phyloP scores from a whole-genome alignment of 2,113 vertebrate species.

The Arizona elegans region DNA sequence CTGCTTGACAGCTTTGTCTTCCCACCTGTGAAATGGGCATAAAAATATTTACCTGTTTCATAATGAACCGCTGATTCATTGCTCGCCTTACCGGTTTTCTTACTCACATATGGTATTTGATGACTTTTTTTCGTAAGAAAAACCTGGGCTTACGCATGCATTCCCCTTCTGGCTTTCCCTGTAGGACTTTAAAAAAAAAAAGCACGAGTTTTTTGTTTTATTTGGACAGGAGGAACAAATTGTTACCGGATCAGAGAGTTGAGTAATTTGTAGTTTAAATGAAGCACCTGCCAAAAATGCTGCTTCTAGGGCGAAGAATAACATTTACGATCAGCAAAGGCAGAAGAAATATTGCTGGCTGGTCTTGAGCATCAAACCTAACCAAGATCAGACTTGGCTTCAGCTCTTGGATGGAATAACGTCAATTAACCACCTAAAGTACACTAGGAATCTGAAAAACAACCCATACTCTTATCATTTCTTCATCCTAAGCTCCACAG shows the following conservation, averaged over 20 bases:
- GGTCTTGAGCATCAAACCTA: neutral
- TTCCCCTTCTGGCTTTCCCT: neutral
- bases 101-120: neutral
- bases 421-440: neutral
- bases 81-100: neutral
- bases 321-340: neutral
- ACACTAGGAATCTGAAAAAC: neutral
- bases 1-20: neutral
- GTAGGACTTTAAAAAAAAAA: neutral
- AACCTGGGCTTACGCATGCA: neutral
- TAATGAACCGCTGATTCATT: neutral
- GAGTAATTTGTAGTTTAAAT: neutral
- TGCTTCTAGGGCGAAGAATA: neutral
- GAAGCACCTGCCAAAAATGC: neutral
- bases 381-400: neutral
- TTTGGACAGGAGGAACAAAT: neutral
- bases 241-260: neutral
- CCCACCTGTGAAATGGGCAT: neutral
- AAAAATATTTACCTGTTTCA: neutral
- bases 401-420: neutral
- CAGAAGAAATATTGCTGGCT: neutral
- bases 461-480: neutral
- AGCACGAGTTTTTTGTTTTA: neutral
- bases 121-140: neutral
- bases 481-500: neutral